Base-by-base conservation (phyloP, 2,113 vertebrate species). In the Pterocles gutturalis region DNA sequence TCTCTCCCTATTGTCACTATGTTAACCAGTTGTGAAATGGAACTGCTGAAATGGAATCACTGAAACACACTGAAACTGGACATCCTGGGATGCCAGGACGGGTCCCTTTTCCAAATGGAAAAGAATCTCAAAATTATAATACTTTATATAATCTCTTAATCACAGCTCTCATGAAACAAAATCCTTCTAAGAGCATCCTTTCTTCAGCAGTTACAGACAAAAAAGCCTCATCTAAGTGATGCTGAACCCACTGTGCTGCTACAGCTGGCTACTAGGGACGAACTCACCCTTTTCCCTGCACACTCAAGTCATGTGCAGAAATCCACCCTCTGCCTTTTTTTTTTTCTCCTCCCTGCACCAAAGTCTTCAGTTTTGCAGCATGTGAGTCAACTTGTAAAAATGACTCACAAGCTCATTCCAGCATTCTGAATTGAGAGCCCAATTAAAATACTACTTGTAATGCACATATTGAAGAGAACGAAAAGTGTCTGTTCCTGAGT, bases 371-470 rank as follows among this genome's bases (percentile, higher is more conserved):
- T 92, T 96, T 85, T 83, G 78, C 77, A 95, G 95, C 94, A 92
- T 97, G 92, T 97, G 95, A 95, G 83, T 97, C 95, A 97, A 94
- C 96, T 95, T 95, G 89, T 85, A 94, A 96, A 95, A 96, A 95
- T 96, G 96, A 97, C 89, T 97, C 95, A 96, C 49, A 19, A 87
- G 91, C 89, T 95, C 77, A 87, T 93, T 82, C 83, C 86, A 92
- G 93, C 64, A 61, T 96, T 87, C 95, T 95, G 97, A 97, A 93
- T 94, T 91, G 92, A 67, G 81, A 97, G 64, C 89, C 89, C 83
- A 97, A 96, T 97, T 97, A 97, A 97, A 95, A 96, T 94, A 89
- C 83, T 97, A 92, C 93, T 97, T 97, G 93, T 87, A 89, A 95
- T 97, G 97, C 95, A 97, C 94, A 96, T 97, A 95, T 79, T 96